Conservation (phyloP, 2,888 invertebrate species). For the Chirona hameri region DNA sequence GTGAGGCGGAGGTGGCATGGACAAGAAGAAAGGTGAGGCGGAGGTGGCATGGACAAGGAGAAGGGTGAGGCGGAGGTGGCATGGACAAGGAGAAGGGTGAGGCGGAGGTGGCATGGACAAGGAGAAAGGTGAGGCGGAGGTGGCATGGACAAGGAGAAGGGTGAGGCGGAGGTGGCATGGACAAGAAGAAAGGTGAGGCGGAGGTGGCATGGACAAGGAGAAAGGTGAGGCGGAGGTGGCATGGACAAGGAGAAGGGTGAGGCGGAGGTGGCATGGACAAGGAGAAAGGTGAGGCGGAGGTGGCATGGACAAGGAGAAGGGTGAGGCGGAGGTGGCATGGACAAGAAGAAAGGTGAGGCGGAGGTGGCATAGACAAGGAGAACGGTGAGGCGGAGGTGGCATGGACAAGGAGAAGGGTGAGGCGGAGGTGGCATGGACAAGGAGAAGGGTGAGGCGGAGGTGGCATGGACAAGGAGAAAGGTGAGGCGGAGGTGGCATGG, state of each 20-base stretch:
- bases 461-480: slow-evolving; percentile 88
- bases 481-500: slow-evolving; percentile 84
- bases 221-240: slow-evolving; percentile 80
- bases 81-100: slow-evolving; percentile 83
- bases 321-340: slow-evolving; percentile 84
- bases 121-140: slow-evolving; percentile 77
- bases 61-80: slow-evolving; percentile 80
- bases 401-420: slow-evolving; percentile 83
- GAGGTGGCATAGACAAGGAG: slow-evolving; percentile 90
- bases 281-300: slow-evolving; percentile 77
- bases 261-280: slow-evolving; percentile 93
- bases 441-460: slow-evolving; percentile 77
- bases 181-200: slow-evolving; percentile 75
- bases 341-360: slow-evolving; percentile 75
- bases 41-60: slow-evolving; percentile 91
- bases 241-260: slow-evolving; percentile 83
- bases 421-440: slow-evolving; percentile 93
- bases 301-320: slow-evolving; percentile 88
- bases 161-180: slow-evolving; percentile 84
- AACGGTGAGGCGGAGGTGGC: slow-evolving; percentile 80
- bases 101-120: slow-evolving; percentile 93
- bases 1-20: slow-evolving; percentile 84
- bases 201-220: slow-evolving; percentile 91
- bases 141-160: slow-evolving; percentile 88
- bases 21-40: slow-evolving; percentile 75